Conservation (phyloP, 2,113 vertebrate genomes). For the Onychostruthus taczanowskii region DNA sequence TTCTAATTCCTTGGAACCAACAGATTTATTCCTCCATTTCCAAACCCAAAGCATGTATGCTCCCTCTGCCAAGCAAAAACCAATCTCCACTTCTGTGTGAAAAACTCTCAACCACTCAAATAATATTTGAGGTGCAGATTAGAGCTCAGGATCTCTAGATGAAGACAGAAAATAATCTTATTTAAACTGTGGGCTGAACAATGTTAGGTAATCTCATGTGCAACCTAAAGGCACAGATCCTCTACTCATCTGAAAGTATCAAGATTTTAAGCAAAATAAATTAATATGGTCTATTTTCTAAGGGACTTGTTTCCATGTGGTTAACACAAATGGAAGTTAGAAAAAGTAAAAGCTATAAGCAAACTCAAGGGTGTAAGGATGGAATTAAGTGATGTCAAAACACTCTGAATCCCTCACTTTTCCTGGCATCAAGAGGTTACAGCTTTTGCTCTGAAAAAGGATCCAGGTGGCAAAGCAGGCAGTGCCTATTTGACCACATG, state of each 20-base stretch:
- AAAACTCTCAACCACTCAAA: not conserved
- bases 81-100: not conserved
- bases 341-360: not conserved
- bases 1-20: not conserved
- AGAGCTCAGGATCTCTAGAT: not conserved
- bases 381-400: not conserved
- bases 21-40: not conserved
- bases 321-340: not conserved
- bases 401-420: not conserved
- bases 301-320: not conserved
- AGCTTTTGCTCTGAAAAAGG: not conserved
- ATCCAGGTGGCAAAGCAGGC: not conserved
- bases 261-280: not conserved
- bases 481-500: not conserved
- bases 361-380: not conserved
- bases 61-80: rapidly evolving
- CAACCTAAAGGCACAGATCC: not conserved
- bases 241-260: not conserved
- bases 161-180: not conserved
- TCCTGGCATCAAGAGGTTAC: not conserved
- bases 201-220: not conserved
- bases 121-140: not conserved
- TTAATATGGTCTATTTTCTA: not conserved
- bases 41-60: not conserved
- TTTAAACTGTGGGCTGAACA: not conserved